These are phyloP conservation scores for Oreohelix idahoensis DNA, from an alignment of 1,140 invertebrate species.

Conservation along the genomic window DNA sequence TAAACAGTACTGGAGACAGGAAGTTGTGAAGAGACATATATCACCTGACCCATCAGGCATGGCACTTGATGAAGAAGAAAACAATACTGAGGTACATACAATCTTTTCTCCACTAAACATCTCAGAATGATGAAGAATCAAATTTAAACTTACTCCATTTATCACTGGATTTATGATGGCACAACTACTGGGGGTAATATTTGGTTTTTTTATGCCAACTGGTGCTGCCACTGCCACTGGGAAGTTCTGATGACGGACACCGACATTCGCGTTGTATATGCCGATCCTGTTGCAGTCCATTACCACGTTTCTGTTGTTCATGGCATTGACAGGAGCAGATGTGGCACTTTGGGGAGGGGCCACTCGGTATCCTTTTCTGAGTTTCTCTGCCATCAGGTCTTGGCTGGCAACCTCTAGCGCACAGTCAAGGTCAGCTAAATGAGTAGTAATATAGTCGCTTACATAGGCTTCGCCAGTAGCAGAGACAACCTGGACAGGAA, in stretches of 20 bases:
- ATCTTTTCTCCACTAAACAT: too few species aligned
- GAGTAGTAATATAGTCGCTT: constrained; percentile 12
- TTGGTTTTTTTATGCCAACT: background rate
- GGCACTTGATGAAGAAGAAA: too few species aligned
- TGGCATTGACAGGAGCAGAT: background rate
- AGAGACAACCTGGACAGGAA: background rate
- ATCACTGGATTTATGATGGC: background rate
- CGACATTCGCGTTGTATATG: background rate
- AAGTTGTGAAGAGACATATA: too few species aligned
- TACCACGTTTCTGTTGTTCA: background rate
- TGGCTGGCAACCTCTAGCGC: constrained; percentile 35
- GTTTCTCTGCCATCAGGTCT: constrained; percentile 13
- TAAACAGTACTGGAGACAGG: too few species aligned
- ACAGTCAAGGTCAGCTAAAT: constrained; percentile 22
- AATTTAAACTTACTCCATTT: background rate
- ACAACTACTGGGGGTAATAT: background rate
- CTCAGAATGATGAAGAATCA: too few species aligned
- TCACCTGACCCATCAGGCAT: too few species aligned
- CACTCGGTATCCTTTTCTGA: background rate
- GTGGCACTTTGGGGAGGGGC: background rate
- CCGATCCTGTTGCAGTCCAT: background rate
- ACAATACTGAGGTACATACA: too few species aligned
- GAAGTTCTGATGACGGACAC: background rate
- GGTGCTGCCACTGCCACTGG: background rate
- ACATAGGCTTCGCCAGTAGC: background rate